Percentiles rank a stretch among this genome's conserved stretches.
phyloP scores from a whole-genome alignment of 2,888 invertebrate genomes.

The Nesidiocoris tenuis region DNA sequence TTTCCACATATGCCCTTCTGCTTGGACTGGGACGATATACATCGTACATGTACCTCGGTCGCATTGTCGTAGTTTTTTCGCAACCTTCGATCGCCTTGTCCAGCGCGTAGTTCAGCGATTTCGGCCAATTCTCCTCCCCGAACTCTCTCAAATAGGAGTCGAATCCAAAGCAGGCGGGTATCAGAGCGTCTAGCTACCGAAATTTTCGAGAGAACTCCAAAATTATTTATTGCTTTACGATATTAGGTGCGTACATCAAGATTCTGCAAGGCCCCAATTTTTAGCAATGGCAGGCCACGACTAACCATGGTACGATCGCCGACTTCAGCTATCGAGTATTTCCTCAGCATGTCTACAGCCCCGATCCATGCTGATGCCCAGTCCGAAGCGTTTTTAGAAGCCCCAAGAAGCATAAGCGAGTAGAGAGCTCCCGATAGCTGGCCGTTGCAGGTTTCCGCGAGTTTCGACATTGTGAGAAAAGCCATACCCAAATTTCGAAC shows the following conservation, averaged over 20 bases:
- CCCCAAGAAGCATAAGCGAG: conserved; percentile 64
- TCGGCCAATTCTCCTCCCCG: conserved; percentile 40
- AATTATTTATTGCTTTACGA: neutral
- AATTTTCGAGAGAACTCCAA: neutral
- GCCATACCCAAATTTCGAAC: conserved; percentile 26
- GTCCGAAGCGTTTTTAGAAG: conserved; percentile 52
- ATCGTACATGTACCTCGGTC: conserved; percentile 49
- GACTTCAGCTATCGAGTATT: conserved; percentile 69
- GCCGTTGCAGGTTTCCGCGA: conserved; percentile 71
- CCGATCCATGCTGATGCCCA: conserved; percentile 62
- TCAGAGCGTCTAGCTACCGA: conserved; percentile 43
- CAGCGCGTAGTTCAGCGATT: conserved; percentile 44
- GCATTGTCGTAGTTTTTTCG: conserved; percentile 49
- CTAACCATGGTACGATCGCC: conserved; percentile 71
- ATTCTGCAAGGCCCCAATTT: neutral
- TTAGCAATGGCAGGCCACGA: too few species aligned
- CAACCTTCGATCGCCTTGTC: conserved; percentile 49
- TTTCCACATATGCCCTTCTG: too few species aligned
- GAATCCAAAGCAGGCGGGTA: conserved; percentile 42
- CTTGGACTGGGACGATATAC: too few species aligned
- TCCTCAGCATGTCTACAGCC: conserved; percentile 63
- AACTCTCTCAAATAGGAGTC: conserved; percentile 30
- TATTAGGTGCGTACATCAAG: neutral
- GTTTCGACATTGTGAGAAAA: conserved; percentile 54
- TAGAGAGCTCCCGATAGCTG: conserved; percentile 80